Evolutionary conservation across 2,888 invertebrate species (phyloP), one percentile per base, ranked within the genome.

Genomic region (Linnaemya vulpina): DNA sequence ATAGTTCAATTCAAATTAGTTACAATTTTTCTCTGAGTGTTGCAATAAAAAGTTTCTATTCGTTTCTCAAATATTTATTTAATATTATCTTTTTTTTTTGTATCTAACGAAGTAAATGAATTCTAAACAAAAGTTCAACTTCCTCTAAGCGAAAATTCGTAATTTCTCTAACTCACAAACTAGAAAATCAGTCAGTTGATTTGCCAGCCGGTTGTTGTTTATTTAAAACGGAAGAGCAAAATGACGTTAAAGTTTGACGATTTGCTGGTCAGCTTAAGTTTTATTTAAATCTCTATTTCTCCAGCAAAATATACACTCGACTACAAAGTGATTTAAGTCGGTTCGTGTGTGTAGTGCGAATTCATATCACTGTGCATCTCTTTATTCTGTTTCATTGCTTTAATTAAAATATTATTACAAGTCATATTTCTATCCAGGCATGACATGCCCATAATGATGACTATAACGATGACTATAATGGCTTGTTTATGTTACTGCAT

Each of bases 381-480:
- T 53, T 51, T 51, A 25, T 73, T 62, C 49, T 15, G 63, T 78
- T 78, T 81, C 58, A 81, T 78, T 78, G 84, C 74, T 78, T 85
- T 85, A 85, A 85, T 85, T 81, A 81, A 85, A 85, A 85, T 81
- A 74, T 81, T 85, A 78, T 81, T 81, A 74, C 78, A 85, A 84
- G 22, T 3, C 68, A 40, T 40, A 53, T 25, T 46, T 10, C 15
- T 81, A 58, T 74, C 74, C 20, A 22, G 60, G n/a, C 43, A 35
- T 53, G 46, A 67, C 68, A 22, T 20, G 7, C 7, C 25, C 51
- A 17, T 40, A 4, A 70, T 70, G 13, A 49, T 74, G 55, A 51
- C 25, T 17, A 65, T 67, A 58, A 55, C 58, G 55, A 58, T 65
- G 17, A 49, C 62, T 70, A 30, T 53, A 58, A 71, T 51, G 38